Conservation (phyloP, 1,140 invertebrate species). For the Zophobas atratus region DNA sequence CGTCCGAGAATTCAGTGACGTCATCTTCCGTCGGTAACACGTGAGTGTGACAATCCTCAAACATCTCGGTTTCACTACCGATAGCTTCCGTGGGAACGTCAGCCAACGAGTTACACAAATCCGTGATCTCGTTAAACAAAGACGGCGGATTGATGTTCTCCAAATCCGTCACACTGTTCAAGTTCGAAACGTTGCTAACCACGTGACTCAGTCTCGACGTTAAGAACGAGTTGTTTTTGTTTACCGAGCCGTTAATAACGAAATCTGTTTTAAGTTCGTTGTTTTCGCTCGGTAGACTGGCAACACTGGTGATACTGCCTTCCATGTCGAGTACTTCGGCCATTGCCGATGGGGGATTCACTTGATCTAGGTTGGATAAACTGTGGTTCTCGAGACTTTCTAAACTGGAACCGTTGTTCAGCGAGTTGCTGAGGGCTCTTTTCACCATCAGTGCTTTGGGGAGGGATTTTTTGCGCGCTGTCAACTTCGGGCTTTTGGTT, state of each 20-base stretch:
- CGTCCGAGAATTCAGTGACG: constrained; percentile 63
- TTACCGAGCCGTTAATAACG: constrained; percentile 56
- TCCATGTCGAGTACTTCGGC: constrained; percentile 85
- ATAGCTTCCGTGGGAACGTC: constrained; percentile 74
- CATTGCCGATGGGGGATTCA: constrained; percentile 87
- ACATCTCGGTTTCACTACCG: constrained; percentile 72
- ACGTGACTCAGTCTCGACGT: constrained; percentile 1
- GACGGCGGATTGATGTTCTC: constrained; percentile 78
- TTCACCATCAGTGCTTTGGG: constrained; percentile 79
- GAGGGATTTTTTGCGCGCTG: constrained; percentile 76
- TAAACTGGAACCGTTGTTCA: constrained; percentile 73
- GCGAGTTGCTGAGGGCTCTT: constrained; percentile 75
- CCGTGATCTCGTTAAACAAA: constrained; percentile 74
- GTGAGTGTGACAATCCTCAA: constrained; percentile 71
- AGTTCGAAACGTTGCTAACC: constrained; percentile 66
- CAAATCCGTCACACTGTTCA: constrained; percentile 70
- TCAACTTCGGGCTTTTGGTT: constrained; percentile 64
- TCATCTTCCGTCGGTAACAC: constrained; percentile 60
- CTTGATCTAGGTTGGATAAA: constrained; percentile 79
- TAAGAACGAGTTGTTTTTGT: constrained; percentile 59
- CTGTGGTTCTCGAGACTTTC: constrained; percentile 70
- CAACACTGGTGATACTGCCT: constrained; percentile 86
- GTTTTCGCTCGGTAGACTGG: constrained; percentile 85
- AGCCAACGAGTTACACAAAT: constrained; percentile 75
- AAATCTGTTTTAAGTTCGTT: constrained; percentile 70